Base-by-base conservation (phyloP, 1,140 invertebrate genomes). In the Stegodyphus dumicola region DNA sequence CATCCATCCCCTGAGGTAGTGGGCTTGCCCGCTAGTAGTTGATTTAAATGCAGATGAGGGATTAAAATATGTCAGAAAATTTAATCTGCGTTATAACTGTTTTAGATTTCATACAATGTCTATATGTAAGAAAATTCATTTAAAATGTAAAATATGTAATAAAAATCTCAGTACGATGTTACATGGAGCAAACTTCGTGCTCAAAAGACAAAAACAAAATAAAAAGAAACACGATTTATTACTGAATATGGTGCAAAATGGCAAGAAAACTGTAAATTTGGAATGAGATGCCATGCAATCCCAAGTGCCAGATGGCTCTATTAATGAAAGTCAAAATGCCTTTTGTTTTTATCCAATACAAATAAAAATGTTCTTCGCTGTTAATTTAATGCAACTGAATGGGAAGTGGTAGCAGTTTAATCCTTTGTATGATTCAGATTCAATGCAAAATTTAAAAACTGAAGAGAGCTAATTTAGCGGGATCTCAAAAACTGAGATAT, bases 31-130 rank as follows among this genome's bases (percentile, higher is more conserved):
- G n/a, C n/a, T n/a, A n/a, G n/a, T n/a, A n/a, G n/a, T 65, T 66
- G 48, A 87, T 53, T 48, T 13, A 86, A 86, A 75, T 11, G n/a
- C n/a, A 69, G 66, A 69, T 69, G n/a, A 69, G n/a, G n/a, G 66
- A 69, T 69, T 69, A 33, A 69, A 69, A 69, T 69, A 69, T 69
- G 66, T 69, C 66, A 69, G n/a, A 69, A 69, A 69, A 15, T 33
- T 17, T 69, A 69, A 69, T 9, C n/a, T 69, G 18, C n/a, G 66
- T 17, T 69, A 9, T 69, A 69, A 69, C n/a, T 69, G 66, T 69
- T 17, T 69, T 7, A n/a, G 66, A 17, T 69, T 69, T 69, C 66
- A 69, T 69, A n/a, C 18, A 17, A 69, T 69, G 66, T 69, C 66
- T 69, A 69, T 15, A 69, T 69, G 66, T n/a, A 69, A 69, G 66